A percentile compares a stretch with the other conserved stretches of the same genome.
Conservation (phyloP, 2,797 vertebrate species). For the Pelochelys cantorii region DNA sequence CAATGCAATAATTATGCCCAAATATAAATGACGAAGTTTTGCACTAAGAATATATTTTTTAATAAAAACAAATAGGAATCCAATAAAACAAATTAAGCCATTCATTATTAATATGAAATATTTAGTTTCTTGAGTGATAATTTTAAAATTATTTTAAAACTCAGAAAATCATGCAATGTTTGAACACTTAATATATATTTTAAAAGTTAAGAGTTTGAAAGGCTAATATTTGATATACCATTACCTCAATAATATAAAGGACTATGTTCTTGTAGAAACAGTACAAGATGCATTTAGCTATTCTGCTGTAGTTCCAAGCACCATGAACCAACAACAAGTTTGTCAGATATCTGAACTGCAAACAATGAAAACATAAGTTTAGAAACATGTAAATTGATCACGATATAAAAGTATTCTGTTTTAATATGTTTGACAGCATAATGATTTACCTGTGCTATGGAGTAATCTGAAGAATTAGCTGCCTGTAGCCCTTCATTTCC, state of each 20-base stretch:
- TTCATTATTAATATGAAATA: not conserved
- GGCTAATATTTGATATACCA: not conserved
- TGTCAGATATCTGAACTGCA: conserved; percentile 91
- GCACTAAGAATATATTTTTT: not conserved
- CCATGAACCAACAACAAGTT: conserved; percentile 94
- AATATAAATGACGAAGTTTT: not conserved
- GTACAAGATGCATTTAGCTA: conserved; percentile 95
- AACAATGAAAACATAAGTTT: conserved; percentile 68
- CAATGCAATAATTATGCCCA: not conserved
- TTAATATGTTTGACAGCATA: not conserved
- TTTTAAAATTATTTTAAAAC: not conserved
- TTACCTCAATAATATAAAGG: conserved; percentile 94
- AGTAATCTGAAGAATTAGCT: conserved; percentile 98
- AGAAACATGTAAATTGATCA: accelerated
- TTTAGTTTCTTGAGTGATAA: not conserved
- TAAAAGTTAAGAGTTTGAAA: not conserved
- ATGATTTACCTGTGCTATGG: conserved; percentile 93
- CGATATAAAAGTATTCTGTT: not conserved
- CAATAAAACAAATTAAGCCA: not conserved
- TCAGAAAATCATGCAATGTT: not conserved
- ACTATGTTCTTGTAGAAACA: conserved; percentile 99
- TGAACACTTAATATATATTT: not conserved
- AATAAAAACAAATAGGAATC: not conserved
- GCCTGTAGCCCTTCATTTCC: conserved; percentile 98
- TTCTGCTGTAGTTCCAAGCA: conserved; percentile 95